These are phyloP conservation scores for Ascidia mentula DNA, from an alignment of 23 tunicate species.

Conservation along the genomic window DNA sequence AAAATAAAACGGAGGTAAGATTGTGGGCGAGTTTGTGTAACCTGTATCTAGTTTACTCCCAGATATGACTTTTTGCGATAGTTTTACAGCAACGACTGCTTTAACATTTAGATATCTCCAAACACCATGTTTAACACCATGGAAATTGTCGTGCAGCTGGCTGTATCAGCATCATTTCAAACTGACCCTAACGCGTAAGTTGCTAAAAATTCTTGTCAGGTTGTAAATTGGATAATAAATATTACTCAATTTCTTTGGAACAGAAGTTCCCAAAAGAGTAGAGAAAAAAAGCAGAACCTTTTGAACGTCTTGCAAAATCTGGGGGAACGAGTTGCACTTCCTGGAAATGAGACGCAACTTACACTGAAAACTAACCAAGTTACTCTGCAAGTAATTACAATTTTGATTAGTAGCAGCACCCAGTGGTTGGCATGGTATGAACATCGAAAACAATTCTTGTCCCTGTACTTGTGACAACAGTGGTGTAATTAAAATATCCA, in stretches of 20 bases:
- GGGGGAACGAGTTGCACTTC: background rate
- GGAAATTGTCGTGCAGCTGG: background rate
- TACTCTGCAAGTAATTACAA: background rate
- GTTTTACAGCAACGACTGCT: background rate
- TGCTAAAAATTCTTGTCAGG: no score
- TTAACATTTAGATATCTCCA: background rate
- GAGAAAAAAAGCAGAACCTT: background rate
- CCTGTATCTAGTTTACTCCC: background rate
- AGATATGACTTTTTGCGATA: background rate
- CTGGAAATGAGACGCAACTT: background rate
- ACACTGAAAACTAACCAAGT: background rate
- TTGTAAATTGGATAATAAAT: no score
- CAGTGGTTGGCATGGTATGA: no score
- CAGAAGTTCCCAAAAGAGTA: background rate
- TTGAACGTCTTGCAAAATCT: background rate
- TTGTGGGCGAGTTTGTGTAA: background rate
- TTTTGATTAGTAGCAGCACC: no score
- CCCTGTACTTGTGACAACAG: no score
- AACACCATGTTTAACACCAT: background rate
- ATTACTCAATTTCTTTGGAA: no score
- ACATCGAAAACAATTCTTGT: no score
- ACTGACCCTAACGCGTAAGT: background rate
- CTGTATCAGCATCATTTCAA: background rate
- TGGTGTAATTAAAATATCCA: no score
- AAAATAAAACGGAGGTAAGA: background rate